Conservation (phyloP, 2,888 invertebrate species). For the Teleogryllus oceanicus region DNA sequence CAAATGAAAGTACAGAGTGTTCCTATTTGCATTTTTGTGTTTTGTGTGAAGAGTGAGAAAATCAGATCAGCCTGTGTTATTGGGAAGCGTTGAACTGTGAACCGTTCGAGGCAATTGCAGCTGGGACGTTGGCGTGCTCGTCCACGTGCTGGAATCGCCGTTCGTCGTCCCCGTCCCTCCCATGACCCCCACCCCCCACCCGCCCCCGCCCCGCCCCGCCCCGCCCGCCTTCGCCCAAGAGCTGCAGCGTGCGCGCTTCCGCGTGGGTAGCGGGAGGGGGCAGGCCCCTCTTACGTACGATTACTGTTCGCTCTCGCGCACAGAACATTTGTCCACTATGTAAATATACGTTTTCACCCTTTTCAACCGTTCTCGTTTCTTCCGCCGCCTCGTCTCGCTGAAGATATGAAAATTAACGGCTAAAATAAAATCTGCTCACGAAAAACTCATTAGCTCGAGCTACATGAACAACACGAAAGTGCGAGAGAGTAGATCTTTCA, state of each 20-base stretch:
- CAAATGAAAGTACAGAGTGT: too few species aligned
- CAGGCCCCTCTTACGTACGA: not conserved
- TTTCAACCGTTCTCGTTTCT: slow-evolving; percentile 2
- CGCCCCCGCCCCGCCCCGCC: not conserved
- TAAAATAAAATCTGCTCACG: slow-evolving; percentile 2
- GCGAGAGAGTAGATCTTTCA: not conserved
- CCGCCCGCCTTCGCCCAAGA: not conserved
- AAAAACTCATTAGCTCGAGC: not conserved
- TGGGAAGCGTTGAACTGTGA: too few species aligned
- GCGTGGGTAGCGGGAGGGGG: not conserved
- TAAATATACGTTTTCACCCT: slow-evolving; percentile 9
- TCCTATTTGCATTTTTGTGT: too few species aligned
- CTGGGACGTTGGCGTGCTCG: too few species aligned
- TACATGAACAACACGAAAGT: not conserved
- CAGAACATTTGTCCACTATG: not conserved
- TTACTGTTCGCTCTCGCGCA: not conserved
- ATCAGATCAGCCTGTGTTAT: too few species aligned
- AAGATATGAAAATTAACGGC: slow-evolving; percentile 11
- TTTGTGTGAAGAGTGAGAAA: too few species aligned
- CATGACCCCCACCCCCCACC: not conserved
- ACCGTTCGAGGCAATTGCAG: too few species aligned
- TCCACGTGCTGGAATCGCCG: too few species aligned
- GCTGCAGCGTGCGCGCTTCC: not conserved
- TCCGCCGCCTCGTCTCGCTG: not conserved
- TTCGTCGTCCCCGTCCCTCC: too few species aligned